Base-by-base conservation (phyloP, 1,140 invertebrate genomes). In the Platorchestia sp. region DNA sequence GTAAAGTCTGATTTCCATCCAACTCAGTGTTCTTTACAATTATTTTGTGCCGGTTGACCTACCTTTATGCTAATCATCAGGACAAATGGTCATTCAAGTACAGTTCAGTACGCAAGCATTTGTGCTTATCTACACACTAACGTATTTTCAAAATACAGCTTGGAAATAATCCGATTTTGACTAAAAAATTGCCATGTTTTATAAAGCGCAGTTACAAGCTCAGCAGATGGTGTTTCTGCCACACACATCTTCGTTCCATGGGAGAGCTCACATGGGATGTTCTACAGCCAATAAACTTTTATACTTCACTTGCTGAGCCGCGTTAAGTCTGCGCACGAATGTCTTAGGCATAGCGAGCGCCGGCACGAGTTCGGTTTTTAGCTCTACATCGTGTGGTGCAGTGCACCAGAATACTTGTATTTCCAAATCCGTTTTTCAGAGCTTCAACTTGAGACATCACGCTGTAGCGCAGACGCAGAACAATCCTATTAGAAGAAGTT, bases 401-500 rank as follows among this genome's bases (percentile, higher is more conserved):
- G 14, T 19, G 59, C 27, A 75, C 59, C 59, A 75, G 14, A 75
- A 75, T 27, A 75, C 59, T 22, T 75, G 59, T 36, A 75, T 75
- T 75, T 75, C 59, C 59, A 10, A 36, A 75, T 22, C 59, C 59
- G 59, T 75, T 75, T 36, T 51, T 51, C 47, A 51, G 47, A 51
- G 47, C 47, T 51, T 51, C 19, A 51, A 51, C 59, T 75, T 14
- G 59, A n/a, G 59, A 75, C 59, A 19, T 75, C 27, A 75, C 59
- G 59, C 1, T 36, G 19, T 90, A 43, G 1, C 59, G 42, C 7
- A 90, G 87, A 43, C 42, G 87, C 87, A 42, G 87, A 90, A 41
- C 87, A 90, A 90, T 90, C 87, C 87, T 90, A 90, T 90, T 90
- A 90, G 87, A 43, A 41, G 27, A 43, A 90, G 43, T 93, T 44